A percentile compares a stretch with the other conserved stretches of the same genome.
phyloP scores from a whole-genome alignment of 2,888 invertebrate species.

The Oxycera nigricornis region DNA sequence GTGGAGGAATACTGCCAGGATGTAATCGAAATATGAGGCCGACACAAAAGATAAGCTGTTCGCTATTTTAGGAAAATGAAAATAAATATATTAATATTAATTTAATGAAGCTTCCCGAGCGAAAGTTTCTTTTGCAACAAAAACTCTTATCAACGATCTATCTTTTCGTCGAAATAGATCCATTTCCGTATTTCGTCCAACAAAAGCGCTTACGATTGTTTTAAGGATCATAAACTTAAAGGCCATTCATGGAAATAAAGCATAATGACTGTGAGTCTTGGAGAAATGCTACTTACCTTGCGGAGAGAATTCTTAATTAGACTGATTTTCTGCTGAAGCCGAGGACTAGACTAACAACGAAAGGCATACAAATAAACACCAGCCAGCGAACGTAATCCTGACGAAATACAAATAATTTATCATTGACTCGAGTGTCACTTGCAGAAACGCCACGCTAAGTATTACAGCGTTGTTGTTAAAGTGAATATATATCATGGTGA shows the following conservation, averaged over 20 bases:
- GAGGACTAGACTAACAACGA: not conserved
- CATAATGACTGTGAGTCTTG: not conserved
- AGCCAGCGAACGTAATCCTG: not conserved
- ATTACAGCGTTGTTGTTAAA: not conserved
- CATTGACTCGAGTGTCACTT: not conserved
- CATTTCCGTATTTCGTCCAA: not conserved
- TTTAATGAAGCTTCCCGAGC: not conserved
- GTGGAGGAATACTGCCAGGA: not conserved
- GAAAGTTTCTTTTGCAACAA: too few relatives aligned
- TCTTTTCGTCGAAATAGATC: not conserved
- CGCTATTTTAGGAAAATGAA: not conserved
- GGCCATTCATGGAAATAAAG: too few relatives aligned
- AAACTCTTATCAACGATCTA: not conserved
- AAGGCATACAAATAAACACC: not conserved
- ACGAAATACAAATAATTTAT: conserved; percentile 25
- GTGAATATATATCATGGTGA: not conserved
- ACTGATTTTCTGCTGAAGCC: not conserved
- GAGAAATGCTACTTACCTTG: not conserved
- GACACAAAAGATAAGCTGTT: not conserved
- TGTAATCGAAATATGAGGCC: not conserved
- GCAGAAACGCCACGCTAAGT: not conserved
- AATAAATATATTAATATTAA: not conserved
- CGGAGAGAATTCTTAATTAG: conserved; percentile 1
- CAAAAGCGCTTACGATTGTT: not conserved
- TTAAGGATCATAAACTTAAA: not conserved